phyloP scores from a whole-genome alignment of 2,113 vertebrate genomes.

The Aspiorhynchus laticeps region DNA sequence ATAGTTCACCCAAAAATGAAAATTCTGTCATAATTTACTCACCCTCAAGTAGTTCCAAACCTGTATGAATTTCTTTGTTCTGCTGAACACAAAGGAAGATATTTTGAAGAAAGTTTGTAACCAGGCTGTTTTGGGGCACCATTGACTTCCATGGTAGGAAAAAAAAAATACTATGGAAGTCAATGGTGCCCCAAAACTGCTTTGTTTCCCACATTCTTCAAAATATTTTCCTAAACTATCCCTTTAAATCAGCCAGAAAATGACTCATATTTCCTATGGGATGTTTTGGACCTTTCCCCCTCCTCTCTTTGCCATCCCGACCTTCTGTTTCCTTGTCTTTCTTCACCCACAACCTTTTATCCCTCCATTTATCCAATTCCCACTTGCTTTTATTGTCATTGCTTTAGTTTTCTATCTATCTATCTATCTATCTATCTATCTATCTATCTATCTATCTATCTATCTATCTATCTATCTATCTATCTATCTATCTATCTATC shows the following conservation, averaged over 20 bases:
- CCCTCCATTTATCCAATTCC: slow-evolving; percentile 32
- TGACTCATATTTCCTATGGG: slow-evolving; percentile 36
- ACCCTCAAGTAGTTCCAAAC: too few relatives aligned
- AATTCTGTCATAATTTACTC: too few relatives aligned
- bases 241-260: slow-evolving; percentile 9
- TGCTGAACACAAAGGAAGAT: too few relatives aligned
- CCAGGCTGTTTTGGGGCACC: too few relatives aligned
- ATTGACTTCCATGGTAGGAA: too few relatives aligned
- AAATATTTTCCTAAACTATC: too few relatives aligned
- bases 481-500: neutral
- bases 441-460: neutral
- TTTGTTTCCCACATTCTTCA: too few relatives aligned
- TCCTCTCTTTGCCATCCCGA: slow-evolving; percentile 42
- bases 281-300: slow-evolving; percentile 21
- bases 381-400: neutral
- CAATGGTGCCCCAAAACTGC: too few relatives aligned
- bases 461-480: neutral
- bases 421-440: neutral
- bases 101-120: too few relatives aligned
- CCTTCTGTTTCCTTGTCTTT: slow-evolving; percentile 44
- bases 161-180: too few relatives aligned
- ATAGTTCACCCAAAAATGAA: too few relatives aligned
- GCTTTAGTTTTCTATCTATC: neutral
- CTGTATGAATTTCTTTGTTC: too few relatives aligned
- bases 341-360: slow-evolving; percentile 49